Evolutionary conservation across 2,797 vertebrate genomes (phyloP).

Genomic region (Melanotaenia parkinsoni): DNA sequence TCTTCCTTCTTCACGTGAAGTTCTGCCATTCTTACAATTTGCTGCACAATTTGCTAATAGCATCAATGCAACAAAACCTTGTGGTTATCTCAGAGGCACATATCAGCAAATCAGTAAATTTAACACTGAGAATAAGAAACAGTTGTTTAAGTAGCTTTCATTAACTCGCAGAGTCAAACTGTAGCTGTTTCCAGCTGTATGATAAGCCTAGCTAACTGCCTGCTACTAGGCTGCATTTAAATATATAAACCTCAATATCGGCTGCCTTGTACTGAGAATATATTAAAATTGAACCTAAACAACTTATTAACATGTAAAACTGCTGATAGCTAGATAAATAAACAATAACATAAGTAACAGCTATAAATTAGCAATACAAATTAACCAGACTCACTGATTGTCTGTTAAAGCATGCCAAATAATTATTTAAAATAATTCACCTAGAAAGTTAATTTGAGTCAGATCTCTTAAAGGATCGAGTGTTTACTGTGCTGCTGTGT

Average conservation of each 20-base stretch:
- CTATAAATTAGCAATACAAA: background rate
- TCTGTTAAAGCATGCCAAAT: constrained; percentile 17
- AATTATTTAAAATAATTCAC: constrained; percentile 19
- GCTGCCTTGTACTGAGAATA: background rate
- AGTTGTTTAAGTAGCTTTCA: background rate
- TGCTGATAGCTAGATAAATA: background rate
- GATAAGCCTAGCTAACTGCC: background rate
- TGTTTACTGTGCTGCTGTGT: constrained; percentile 38
- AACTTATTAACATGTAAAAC: background rate
- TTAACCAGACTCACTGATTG: background rate
- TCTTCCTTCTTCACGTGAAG: background rate
- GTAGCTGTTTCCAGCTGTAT: background rate
- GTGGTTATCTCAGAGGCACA: background rate
- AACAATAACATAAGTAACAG: background rate
- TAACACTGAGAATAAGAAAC: background rate
- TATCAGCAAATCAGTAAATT: background rate
- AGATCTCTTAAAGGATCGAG: constrained; percentile 29
- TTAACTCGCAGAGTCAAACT: background rate
- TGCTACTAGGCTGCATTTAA: background rate
- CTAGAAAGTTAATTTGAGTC: constrained; percentile 27
- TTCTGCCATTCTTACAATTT: background rate
- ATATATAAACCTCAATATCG: background rate
- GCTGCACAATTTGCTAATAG: background rate
- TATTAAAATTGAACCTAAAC: background rate
- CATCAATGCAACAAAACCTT: background rate